A percentile compares a stretch with the other conserved stretches of the same genome.
Evolutionary conservation across 92 coral and sea anemone species (phyloP).

Genomic region (Hydrozoanthus gracilis): DNA sequence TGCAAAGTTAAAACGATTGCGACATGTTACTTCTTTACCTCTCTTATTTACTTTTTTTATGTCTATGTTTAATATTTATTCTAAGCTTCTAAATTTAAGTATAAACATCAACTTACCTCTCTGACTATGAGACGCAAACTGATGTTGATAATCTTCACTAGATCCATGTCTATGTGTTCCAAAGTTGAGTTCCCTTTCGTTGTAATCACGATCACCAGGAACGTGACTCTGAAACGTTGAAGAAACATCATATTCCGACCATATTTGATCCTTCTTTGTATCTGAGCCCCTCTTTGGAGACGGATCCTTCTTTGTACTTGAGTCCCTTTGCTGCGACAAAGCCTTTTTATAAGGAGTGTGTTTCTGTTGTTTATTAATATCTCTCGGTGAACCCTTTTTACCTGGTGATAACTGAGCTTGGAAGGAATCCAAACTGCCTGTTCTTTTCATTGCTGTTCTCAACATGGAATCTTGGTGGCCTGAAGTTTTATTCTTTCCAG

Average conservation of each 20-base stretch:
- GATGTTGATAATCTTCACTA: slow-evolving; percentile 1
- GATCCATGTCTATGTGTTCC: not conserved
- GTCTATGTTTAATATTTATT: too few species aligned
- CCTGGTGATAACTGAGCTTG: not conserved
- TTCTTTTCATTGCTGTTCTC: slow-evolving; percentile 9
- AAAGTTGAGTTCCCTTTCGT: not conserved
- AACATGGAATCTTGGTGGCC: not conserved
- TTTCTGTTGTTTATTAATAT: slow-evolving; percentile 4
- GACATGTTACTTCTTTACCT: not conserved
- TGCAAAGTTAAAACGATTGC: too few species aligned
- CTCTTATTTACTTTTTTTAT: too few species aligned
- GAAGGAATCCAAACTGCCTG: slow-evolving; percentile 27
- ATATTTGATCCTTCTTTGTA: slow-evolving; percentile 49
- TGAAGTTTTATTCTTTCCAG: not conserved
- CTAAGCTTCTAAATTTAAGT: not conserved
- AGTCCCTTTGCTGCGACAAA: slow-evolving; percentile 60
- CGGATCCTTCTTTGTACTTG: slow-evolving; percentile 55
- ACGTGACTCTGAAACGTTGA: slow-evolving; percentile 71
- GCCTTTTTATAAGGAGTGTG: not conserved
- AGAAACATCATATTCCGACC: slow-evolving; percentile 53
- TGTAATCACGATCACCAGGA: slow-evolving; percentile 50
- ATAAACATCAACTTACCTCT: slow-evolving; percentile 11
- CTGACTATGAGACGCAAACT: not conserved
- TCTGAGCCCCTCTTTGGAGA: slow-evolving; percentile 62
- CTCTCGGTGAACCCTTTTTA: not conserved